Percentiles rank a stretch among this genome's conserved stretches.
phyloP scores from a whole-genome alignment of 2,888 invertebrate species.

The Ectobius pallidus region DNA sequence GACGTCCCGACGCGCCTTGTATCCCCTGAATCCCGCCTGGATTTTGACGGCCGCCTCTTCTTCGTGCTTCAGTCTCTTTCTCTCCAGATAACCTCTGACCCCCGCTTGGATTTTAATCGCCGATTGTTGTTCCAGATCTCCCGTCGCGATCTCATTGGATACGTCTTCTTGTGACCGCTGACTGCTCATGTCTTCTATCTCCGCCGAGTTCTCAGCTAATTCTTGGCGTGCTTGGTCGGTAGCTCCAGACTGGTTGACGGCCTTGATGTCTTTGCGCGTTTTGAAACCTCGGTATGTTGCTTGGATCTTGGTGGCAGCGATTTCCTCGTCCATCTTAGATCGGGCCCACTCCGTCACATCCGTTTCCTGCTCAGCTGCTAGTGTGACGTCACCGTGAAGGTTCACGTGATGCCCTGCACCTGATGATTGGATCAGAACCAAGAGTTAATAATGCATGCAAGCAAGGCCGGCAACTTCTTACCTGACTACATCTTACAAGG shows the following conservation, averaged over 20 bases:
- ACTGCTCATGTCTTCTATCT: conserved; percentile 14
- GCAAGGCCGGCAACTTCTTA: conserved; percentile 11
- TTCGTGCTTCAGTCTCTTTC: conserved; percentile 57
- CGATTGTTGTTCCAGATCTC: conserved; percentile 7
- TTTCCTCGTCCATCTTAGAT: conserved; percentile 19
- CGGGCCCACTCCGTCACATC: conserved; percentile 9
- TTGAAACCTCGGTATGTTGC: conserved; percentile 63
- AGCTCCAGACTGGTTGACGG: conserved; percentile 55
- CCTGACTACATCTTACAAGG: no score
- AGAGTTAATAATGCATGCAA: conserved; percentile 19
- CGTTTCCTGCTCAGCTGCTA: conserved; percentile 13
- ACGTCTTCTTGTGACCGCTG: neutral
- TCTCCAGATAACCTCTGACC: conserved; percentile 69
- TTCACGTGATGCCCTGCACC: conserved; percentile 18
- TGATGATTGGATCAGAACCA: conserved; percentile 29
- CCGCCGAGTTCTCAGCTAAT: conserved; percentile 18
- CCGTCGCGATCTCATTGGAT: neutral
- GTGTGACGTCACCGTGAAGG: conserved; percentile 1
- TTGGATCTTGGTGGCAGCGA: conserved; percentile 62
- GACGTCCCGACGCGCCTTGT: conserved; percentile 50
- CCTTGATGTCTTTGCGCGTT: conserved; percentile 12
- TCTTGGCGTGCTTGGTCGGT: conserved; percentile 58
- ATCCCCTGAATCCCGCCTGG: conserved; percentile 57
- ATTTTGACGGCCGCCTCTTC: conserved; percentile 56
- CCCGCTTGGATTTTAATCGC: conserved; percentile 69